Base-by-base conservation (phyloP, 1,140 invertebrate genomes). In the Gonioctena quinquepunctata region DNA sequence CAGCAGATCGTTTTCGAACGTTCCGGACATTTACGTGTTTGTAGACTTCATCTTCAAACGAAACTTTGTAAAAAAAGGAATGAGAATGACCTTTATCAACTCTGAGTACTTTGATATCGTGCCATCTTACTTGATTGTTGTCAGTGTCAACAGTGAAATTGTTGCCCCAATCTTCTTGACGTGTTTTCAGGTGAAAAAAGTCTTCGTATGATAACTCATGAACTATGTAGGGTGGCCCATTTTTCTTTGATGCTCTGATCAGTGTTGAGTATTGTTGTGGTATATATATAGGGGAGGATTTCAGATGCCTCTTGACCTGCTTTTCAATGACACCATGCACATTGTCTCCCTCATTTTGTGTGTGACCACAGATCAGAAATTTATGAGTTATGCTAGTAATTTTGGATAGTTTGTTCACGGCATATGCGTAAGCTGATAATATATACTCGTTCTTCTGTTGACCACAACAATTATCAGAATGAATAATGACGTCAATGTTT, bases 361-460 rank as follows among this genome's bases (percentile, higher is more conserved):
- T 75, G 54, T 80, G 79, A 16, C 79, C 81, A 23, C 72, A 66
- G 16, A 82, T 77, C 3, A 81, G 66, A 56, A 76, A 81, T 56
- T 82, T 82, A 23, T 80, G 79, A 56, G 76, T 75, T 28, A 81
- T 79, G 4, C 68, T 72, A 48, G 71, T 75, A 54, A 80, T 69
- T 54, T 66, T 67, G 11, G 33, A n/a, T n/a, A 79, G 69, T 25
- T 57, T 60, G 75, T 59, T 48, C 3, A 82, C 75, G 7, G 79
- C 79, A 64, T 79, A 81, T 3, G 78, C 22, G 60, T 81, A 84
- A 50, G 81, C 59, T 5, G 73, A 56, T 61, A 79, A 66, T 7
- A 84, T 72, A 65, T 68, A 83, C 70, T 81, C 80, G 71, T 85
- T 85, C 75, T 85, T 83, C 61, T 85, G 79, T 75, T 85, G 83